These are phyloP conservation scores for Symphodus melops DNA, from an alignment of 2,113 vertebrate genomes.

Conservation along the genomic window DNA sequence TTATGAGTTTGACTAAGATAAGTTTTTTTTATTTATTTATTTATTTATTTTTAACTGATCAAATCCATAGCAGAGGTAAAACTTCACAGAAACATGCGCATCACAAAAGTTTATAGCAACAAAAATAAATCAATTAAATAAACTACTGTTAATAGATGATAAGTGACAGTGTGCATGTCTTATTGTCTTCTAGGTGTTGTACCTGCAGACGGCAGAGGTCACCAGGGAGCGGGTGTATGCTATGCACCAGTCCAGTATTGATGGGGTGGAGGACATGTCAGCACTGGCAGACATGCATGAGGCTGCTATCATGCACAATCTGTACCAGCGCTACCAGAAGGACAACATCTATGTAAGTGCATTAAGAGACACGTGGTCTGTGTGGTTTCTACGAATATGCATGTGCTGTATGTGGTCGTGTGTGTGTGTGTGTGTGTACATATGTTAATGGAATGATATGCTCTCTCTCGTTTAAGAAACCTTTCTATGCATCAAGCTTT, in stretches of 20 bases:
- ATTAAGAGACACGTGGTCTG: neutral
- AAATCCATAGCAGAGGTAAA: neutral
- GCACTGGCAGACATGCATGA: slow-evolving; percentile 90
- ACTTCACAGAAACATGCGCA: no score
- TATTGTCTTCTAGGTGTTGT: slow-evolving; percentile 81
- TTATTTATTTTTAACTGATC: no score
- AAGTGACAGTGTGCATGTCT: slow-evolving; percentile 2
- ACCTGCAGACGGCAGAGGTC: slow-evolving; percentile 82
- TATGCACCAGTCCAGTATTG: slow-evolving; percentile 89
- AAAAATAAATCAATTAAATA: neutral
- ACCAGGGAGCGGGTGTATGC: slow-evolving; percentile 86
- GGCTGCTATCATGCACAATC: slow-evolving; percentile 92
- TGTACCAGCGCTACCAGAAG: slow-evolving; percentile 89
- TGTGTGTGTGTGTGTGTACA: slow-evolving; percentile 16
- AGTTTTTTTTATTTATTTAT: no score
- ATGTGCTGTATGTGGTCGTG: neutral
- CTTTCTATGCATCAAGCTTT: slow-evolving; percentile 38
- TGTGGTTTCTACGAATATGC: neutral
- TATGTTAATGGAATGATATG: slow-evolving; percentile 4
- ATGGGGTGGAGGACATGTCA: slow-evolving; percentile 94
- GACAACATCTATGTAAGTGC: slow-evolving; percentile 90
- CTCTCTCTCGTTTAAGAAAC: slow-evolving; percentile 17
- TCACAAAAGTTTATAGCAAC: no score
- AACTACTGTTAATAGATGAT: neutral
- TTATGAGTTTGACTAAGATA: no score